phyloP scores from a whole-genome alignment of 2,888 invertebrate species.

The Sarcophaga subvicina region DNA sequence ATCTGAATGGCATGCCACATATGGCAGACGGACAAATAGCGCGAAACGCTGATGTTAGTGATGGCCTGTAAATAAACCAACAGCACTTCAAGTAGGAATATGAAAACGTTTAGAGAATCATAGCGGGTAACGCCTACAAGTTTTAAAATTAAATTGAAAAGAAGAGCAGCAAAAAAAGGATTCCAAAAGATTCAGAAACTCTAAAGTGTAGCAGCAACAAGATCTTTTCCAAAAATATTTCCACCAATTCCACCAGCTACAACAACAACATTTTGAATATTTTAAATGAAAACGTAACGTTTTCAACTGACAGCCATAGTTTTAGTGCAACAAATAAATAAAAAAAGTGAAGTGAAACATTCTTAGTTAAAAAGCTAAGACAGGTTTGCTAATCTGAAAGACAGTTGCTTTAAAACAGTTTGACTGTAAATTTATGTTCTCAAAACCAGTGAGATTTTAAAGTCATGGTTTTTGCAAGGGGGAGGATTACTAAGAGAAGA shows the following conservation, averaged over 20 bases:
- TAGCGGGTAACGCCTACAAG: constrained; percentile 62
- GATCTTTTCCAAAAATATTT: background rate
- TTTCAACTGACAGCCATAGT: constrained; percentile 48
- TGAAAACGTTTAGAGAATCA: constrained; percentile 23
- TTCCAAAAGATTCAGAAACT: constrained; percentile 51
- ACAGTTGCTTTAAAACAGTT: too few relatives aligned
- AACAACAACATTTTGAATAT: constrained; percentile 25
- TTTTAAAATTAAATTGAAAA: constrained; percentile 22
- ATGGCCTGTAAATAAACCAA: constrained; percentile 62
- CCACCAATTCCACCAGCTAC: background rate
- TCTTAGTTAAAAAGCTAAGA: too few relatives aligned
- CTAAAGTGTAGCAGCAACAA: constrained; percentile 53
- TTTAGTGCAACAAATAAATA: constrained; percentile 24
- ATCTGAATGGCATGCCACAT: background rate
- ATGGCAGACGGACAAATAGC: constrained; percentile 17
- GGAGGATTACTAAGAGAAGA: too few relatives aligned
- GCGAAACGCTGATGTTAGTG: constrained; percentile 12
- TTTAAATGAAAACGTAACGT: constrained; percentile 58
- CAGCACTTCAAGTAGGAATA: constrained; percentile 56
- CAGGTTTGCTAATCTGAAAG: too few relatives aligned
- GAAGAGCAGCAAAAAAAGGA: background rate
- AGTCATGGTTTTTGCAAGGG: too few relatives aligned
- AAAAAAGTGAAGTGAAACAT: constrained; percentile 2
- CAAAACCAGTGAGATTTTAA: too few relatives aligned
- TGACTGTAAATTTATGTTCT: too few relatives aligned